These are phyloP conservation scores for Eupithecia subumbrata DNA, from an alignment of 2,888 invertebrate species.

Conservation along the genomic window DNA sequence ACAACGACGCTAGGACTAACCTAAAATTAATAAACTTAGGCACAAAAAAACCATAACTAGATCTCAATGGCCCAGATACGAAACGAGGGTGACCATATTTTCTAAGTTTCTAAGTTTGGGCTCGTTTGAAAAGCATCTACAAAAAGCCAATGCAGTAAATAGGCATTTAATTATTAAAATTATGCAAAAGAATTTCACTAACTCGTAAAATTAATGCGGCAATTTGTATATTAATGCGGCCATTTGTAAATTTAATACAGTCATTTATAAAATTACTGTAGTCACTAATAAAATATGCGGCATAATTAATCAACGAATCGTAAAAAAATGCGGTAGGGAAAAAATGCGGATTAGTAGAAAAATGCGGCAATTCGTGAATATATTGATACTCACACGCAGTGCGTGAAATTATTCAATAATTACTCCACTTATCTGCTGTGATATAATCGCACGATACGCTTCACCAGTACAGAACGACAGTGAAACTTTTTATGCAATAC, in stretches of 20 bases:
- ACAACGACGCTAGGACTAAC: background rate
- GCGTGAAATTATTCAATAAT: slow-evolving; percentile 3
- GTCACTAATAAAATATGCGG: background rate
- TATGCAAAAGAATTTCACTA: background rate
- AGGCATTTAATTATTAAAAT: background rate
- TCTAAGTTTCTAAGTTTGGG: background rate
- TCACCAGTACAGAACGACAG: slow-evolving; percentile 16
- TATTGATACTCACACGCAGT: background rate
- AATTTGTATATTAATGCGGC: background rate
- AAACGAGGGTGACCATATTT: background rate
- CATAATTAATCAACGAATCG: background rate
- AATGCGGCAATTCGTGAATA: background rate
- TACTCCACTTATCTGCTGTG: background rate
- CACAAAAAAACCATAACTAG: background rate
- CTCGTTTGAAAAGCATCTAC: background rate
- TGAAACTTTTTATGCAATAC: slow-evolving; percentile 18
- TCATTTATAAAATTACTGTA: background rate
- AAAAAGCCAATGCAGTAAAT: background rate
- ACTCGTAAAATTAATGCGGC: background rate
- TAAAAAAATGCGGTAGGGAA: background rate
- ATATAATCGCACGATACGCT: slow-evolving; percentile 20
- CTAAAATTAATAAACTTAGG: background rate
- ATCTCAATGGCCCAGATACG: background rate
- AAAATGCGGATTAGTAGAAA: background rate
- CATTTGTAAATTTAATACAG: background rate